phyloP scores from a whole-genome alignment of 1,140 invertebrate genomes.

The Macrobrachium nipponense region DNA sequence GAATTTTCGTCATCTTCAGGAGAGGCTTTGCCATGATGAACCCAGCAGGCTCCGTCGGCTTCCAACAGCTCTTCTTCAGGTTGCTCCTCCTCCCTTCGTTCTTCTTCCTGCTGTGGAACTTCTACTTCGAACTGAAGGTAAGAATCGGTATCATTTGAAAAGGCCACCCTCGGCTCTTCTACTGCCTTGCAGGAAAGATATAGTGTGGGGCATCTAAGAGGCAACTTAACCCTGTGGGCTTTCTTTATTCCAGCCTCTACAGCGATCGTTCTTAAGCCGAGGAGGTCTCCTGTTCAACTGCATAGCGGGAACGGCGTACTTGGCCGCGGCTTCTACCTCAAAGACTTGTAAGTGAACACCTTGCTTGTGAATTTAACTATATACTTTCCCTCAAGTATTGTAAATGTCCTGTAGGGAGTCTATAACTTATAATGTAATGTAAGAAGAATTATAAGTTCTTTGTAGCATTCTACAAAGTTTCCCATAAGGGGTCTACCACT shows the following conservation, averaged over 20 bases:
- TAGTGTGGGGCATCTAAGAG: too few relatives aligned
- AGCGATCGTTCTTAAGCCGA: slow-evolving; percentile 80
- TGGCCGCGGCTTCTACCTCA: slow-evolving; percentile 83
- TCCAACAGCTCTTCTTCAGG: slow-evolving; percentile 70
- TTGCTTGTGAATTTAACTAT: too few relatives aligned
- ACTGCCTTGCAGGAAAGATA: too few relatives aligned
- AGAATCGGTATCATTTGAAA: not conserved
- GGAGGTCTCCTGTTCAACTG: slow-evolving; percentile 86
- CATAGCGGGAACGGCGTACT: slow-evolving; percentile 81
- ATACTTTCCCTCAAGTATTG: too few relatives aligned
- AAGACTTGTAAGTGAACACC: slow-evolving; percentile 84
- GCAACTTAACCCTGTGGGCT: not conserved
- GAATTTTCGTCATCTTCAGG: slow-evolving; percentile 69
- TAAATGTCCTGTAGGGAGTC: too few relatives aligned
- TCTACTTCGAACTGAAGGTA: slow-evolving; percentile 74
- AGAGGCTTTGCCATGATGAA: slow-evolving; percentile 81
- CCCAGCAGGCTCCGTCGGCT: slow-evolving; percentile 50
- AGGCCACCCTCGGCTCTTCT: too few relatives aligned
- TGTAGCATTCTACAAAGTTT: too few relatives aligned
- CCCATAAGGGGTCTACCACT: too few relatives aligned
- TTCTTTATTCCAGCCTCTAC: slow-evolving; percentile 72
- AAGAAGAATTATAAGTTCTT: too few relatives aligned
- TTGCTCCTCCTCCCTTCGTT: slow-evolving; percentile 82
- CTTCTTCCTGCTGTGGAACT: slow-evolving; percentile 82
- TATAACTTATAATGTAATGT: too few relatives aligned